phyloP scores from a whole-genome alignment of 2,888 invertebrate genomes.

The Globia sparganii region DNA sequence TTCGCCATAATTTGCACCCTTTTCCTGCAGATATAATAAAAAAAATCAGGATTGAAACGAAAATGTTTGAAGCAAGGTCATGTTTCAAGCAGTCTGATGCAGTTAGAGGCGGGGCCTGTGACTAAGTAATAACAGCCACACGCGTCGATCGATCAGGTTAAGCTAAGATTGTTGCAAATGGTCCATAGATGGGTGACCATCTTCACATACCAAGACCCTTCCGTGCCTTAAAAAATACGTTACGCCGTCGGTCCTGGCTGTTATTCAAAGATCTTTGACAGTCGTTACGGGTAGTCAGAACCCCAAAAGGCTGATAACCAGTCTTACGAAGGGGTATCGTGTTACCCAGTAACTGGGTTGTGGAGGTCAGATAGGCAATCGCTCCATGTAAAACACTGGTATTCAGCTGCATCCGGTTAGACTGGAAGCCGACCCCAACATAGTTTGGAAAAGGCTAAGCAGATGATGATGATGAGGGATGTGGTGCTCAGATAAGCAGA shows the following conservation, averaged over 20 bases:
- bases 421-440: no score
- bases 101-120: background rate
- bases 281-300: background rate
- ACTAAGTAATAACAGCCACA: no score
- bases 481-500: no score
- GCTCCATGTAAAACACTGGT: background rate
- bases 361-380: background rate
- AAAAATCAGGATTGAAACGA: background rate
- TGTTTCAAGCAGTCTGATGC: background rate
- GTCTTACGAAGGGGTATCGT: background rate
- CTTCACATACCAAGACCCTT: background rate
- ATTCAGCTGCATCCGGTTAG: background rate
- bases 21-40: conserved; percentile 80
- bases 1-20: conserved; percentile 93
- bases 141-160: no score
- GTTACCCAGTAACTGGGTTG: background rate
- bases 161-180: no score
- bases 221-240: background rate
- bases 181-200: background rate
- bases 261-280: background rate
- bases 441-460: no score
- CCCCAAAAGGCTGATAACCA: background rate
- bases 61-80: background rate
- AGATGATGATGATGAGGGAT: no score
- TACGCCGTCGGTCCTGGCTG: background rate